Percentiles rank a stretch among this genome's conserved stretches.
Conservation (phyloP, 2,113 vertebrate genomes). For the Lepus timidus region DNA sequence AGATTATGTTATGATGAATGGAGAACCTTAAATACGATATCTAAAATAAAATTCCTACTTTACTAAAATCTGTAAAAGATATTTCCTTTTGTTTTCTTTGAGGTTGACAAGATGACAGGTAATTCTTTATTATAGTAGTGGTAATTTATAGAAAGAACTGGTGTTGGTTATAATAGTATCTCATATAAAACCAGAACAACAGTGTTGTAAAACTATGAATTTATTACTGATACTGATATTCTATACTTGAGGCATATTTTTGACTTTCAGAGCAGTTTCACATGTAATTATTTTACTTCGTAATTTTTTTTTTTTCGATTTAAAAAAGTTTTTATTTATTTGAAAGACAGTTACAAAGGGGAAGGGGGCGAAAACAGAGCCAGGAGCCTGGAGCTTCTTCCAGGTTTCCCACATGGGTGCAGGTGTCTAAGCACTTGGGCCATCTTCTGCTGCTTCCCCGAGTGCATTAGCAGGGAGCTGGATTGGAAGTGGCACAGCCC, state of each 20-base stretch:
- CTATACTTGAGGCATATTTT: conserved; percentile 12
- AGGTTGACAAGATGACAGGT: neutral
- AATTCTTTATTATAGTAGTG: conserved; percentile 17
- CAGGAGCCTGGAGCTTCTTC: too few species aligned
- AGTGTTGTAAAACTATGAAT: conserved; percentile 5
- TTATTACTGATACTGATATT: neutral
- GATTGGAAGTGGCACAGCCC: too few species aligned
- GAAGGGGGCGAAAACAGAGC: too few species aligned
- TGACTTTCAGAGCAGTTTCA: conserved; percentile 5
- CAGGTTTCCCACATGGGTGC: too few species aligned
- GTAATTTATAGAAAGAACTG: conserved; percentile 12
- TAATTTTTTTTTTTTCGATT: neutral
- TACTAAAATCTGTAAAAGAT: neutral
- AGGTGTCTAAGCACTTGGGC: too few species aligned
- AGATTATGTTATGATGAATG: neutral
- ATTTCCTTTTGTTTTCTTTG: conserved; percentile 29
- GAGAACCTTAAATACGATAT: conserved; percentile 23
- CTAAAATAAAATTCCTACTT: conserved; percentile 48
- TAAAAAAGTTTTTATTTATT: too few species aligned
- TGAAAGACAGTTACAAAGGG: too few species aligned
- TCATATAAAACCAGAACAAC: conserved; percentile 27
- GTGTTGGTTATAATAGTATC: neutral
- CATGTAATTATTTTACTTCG: neutral
- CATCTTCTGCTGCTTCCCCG: too few species aligned
- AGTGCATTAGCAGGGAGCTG: too few species aligned